phyloP scores from a whole-genome alignment of 2,797 vertebrate species.

The Siniperca scherzeri region DNA sequence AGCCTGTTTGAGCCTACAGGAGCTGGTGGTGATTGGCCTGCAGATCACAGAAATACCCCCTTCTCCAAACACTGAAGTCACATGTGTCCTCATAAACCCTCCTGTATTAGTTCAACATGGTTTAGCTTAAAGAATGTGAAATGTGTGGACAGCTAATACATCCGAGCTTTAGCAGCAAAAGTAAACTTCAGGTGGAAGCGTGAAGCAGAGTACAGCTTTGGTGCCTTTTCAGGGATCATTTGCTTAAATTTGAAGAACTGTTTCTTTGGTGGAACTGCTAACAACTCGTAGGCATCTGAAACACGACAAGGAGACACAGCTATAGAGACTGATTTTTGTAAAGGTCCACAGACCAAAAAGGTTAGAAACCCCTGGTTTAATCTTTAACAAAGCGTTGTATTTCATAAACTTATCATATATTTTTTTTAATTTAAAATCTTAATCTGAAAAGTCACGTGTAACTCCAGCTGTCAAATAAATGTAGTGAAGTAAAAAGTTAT shows the following conservation, averaged over 20 bases:
- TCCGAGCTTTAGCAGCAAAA: background rate
- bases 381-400: no score
- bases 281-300: background rate
- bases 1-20: background rate
- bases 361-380: no score
- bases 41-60: slow-evolving; percentile 1
- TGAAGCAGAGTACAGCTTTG: background rate
- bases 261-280: no score
- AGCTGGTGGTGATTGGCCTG: slow-evolving; percentile 12
- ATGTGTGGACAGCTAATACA: background rate
- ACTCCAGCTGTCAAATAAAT: background rate
- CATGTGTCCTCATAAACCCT: slow-evolving; percentile 34
- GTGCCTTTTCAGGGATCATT: background rate
- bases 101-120: slow-evolving; percentile 20
- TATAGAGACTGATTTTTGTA: no score
- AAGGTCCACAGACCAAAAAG: no score
- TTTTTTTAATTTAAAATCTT: background rate
- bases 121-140: background rate
- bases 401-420: no score
- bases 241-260: background rate
- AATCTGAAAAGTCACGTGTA: background rate
- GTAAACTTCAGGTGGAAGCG: background rate
- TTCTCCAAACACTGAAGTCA: slow-evolving; percentile 38
- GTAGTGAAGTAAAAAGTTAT: background rate
- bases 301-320: no score